A percentile compares a stretch with the other conserved stretches of the same genome.
Conservation (phyloP, 2,888 invertebrate genomes). For the Epistrophe eligans region DNA sequence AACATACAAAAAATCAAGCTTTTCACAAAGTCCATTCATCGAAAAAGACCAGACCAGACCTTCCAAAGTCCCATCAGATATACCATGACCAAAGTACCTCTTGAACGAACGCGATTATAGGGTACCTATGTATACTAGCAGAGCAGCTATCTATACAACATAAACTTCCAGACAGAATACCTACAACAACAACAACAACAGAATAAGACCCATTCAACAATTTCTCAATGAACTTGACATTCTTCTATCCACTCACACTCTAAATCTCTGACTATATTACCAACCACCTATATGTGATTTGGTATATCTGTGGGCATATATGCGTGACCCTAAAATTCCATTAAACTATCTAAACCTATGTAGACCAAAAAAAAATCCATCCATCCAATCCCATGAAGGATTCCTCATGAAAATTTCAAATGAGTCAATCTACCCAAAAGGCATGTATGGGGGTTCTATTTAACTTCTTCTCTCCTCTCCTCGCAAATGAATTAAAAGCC, state of each 20-base stretch:
- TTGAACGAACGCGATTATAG: constrained; percentile 12
- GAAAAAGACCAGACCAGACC: constrained; percentile 22
- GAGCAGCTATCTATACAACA: neutral
- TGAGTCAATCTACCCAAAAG: constrained; percentile 62
- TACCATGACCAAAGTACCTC: constrained; percentile 10
- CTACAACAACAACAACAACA: neutral
- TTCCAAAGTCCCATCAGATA: constrained; percentile 20
- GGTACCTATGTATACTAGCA: constrained; percentile 6
- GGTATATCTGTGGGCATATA: neutral
- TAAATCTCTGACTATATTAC: no score
- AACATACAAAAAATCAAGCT: constrained; percentile 41
- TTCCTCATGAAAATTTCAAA: constrained; percentile 73
- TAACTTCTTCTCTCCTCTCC: constrained; percentile 1
- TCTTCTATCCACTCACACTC: constrained; percentile 57
- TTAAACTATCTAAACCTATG: constrained; percentile 26
- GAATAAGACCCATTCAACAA: constrained; percentile 22
- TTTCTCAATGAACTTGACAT: constrained; percentile 74
- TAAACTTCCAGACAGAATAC: constrained; percentile 35
- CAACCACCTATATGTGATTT: neutral
- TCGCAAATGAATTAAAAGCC: constrained; percentile 23
- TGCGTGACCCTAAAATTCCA: constrained; percentile 68
- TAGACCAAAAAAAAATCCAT: constrained; percentile 28
- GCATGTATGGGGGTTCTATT: constrained; percentile 23
- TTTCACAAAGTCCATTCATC: constrained; percentile 65
- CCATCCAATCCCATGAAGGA: constrained; percentile 62